Conservation (phyloP, 2,888 invertebrate genomes). For the Megalurothrips usitatus region DNA sequence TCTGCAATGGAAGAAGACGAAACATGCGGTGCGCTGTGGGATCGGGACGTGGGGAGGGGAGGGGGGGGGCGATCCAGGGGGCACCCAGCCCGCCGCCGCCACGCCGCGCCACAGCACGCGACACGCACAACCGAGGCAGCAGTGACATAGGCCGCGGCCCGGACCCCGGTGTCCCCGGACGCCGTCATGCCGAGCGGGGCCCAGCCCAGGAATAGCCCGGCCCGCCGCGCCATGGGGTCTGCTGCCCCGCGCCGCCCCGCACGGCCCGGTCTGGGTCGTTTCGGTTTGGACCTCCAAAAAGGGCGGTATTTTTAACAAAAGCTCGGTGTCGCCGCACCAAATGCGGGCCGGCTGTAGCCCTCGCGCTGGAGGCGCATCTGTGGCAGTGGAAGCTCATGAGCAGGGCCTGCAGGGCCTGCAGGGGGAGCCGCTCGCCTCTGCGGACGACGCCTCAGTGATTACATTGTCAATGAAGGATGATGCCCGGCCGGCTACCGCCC, state of each 20-base stretch:
- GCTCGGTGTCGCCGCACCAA: background rate
- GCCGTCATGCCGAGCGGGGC: background rate
- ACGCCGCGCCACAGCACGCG: too few species aligned
- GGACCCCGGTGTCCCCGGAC: background rate
- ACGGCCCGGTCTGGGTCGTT: background rate
- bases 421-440: background rate
- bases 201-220: background rate
- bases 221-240: background rate
- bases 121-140: background rate
- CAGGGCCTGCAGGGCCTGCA: too few species aligned
- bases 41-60: background rate
- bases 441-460: background rate
- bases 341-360: background rate
- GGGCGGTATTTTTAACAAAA: background rate
- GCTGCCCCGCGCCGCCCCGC: background rate
- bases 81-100: background rate
- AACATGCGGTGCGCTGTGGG: conserved; percentile 3
- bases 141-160: background rate
- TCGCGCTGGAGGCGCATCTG: too few species aligned
- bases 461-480: conserved; percentile 22
- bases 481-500: background rate
- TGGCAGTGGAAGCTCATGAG: too few species aligned
- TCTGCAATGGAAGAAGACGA: conserved; percentile 16
- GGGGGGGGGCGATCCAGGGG: background rate
- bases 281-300: background rate